Conservation (phyloP, 2,797 vertebrate genomes). For the Rhynchonycteris naso region DNA sequence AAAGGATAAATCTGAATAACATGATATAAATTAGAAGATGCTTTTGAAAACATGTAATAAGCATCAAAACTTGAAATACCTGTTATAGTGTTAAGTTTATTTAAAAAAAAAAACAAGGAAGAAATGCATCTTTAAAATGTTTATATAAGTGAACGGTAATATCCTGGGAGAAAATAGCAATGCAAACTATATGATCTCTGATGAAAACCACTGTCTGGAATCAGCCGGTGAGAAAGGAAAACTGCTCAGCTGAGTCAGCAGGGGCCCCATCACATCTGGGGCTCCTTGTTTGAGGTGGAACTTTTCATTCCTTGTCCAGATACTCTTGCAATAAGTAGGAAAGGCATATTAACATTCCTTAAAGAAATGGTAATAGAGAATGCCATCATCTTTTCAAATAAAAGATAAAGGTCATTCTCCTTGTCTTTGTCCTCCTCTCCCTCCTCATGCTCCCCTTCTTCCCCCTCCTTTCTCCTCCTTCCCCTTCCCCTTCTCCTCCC, state of each 20-base stretch:
- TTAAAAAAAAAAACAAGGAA: not conserved
- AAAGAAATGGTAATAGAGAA: not conserved
- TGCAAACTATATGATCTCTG: not conserved
- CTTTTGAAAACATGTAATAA: constrained; percentile 17
- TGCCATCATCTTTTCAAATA: not conserved
- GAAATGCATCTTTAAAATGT: not conserved
- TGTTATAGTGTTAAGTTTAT: not conserved
- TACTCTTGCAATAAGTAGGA: not conserved
- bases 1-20: not conserved
- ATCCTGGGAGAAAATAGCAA: not conserved
- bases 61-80: not conserved
- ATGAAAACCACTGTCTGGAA: not conserved
- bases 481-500: no score
- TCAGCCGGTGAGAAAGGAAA: not conserved
- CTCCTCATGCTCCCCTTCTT: not conserved
- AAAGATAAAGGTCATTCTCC: not conserved
- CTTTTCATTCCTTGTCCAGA: not conserved
- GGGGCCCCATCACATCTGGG: accelerated
- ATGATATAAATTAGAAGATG: not conserved
- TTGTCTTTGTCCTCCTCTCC: not conserved
- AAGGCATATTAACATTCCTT: not conserved
- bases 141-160: not conserved
- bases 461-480: no score
- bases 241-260: no score
- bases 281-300: not conserved